Percentiles rank a stretch among this genome's conserved stretches.
Conservation (phyloP, 2,113 vertebrate genomes). For the Cavia porcellus region DNA sequence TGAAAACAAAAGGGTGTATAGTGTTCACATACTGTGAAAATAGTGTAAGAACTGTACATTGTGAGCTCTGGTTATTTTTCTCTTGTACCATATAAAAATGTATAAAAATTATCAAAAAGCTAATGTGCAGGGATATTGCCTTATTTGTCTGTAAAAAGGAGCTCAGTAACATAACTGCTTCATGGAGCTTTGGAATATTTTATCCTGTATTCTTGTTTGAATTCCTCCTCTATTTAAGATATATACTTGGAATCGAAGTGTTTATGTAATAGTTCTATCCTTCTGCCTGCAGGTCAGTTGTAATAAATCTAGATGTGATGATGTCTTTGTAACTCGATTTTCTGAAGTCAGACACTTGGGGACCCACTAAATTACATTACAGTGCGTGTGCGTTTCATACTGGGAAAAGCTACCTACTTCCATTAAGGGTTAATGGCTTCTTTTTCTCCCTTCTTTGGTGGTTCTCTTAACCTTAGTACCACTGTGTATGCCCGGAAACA, state of each 20-base stretch:
- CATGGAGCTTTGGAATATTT: slow-evolving; percentile 90
- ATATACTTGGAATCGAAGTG: slow-evolving; percentile 90
- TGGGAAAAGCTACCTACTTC: neutral
- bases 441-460: neutral
- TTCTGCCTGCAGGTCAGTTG: slow-evolving; percentile 93
- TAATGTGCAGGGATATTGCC: slow-evolving; percentile 93
- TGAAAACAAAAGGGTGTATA: slow-evolving; percentile 91
- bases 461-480: neutral
- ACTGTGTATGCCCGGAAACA: neutral
- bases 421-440: neutral
- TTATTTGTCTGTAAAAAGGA: slow-evolving; percentile 92
- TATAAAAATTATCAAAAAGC: slow-evolving; percentile 89
- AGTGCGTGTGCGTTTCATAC: slow-evolving; percentile 65
- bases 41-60: slow-evolving; percentile 91
- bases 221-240: slow-evolving; percentile 91
- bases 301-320: slow-evolving; percentile 91
- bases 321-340: slow-evolving; percentile 89
- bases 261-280: slow-evolving; percentile 91
- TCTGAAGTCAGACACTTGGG: slow-evolving; percentile 85
- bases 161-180: slow-evolving; percentile 89
- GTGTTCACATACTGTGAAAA: slow-evolving; percentile 95
- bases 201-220: slow-evolving; percentile 89
- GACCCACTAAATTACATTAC: slow-evolving; percentile 68
- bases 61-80: slow-evolving; percentile 90
- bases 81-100: slow-evolving; percentile 92